A percentile compares a stretch with the other conserved stretches of the same genome.
Evolutionary conservation across 1,140 invertebrate species (phyloP).

Genomic region (Acromyrmex echinatior): DNA sequence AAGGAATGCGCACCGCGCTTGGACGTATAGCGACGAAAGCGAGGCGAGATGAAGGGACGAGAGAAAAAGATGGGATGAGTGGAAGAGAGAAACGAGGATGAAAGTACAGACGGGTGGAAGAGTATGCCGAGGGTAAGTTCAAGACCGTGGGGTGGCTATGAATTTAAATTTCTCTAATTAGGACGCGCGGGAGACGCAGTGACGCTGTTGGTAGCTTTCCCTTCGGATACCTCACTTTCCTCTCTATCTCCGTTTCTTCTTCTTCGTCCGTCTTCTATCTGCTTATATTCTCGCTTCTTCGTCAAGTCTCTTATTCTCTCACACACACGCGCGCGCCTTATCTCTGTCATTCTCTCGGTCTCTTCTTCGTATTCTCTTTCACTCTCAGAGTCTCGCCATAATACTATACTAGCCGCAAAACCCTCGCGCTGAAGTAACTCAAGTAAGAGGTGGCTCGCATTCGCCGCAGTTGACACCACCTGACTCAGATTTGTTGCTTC

Average conservation of each 20-base stretch:
- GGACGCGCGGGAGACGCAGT: constrained; percentile 80
- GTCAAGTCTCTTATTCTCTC: constrained; percentile 74
- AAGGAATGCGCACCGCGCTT: constrained; percentile 77
- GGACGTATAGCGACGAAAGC: constrained; percentile 77
- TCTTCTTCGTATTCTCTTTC: constrained; percentile 48
- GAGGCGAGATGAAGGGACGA: constrained; percentile 24
- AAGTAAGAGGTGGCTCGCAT: constrained; percentile 81
- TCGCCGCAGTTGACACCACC: constrained; percentile 84
- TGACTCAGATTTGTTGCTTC: constrained; percentile 87
- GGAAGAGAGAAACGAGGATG: constrained; percentile 54
- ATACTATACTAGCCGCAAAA: constrained; percentile 75
- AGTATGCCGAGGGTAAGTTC: constrained; percentile 70
- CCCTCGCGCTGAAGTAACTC: constrained; percentile 79
- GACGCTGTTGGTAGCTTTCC: constrained; percentile 79
- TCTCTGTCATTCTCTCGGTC: constrained; percentile 59
- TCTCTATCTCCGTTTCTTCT: constrained; percentile 66
- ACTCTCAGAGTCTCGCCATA: constrained; percentile 59
- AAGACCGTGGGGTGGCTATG: constrained; percentile 80
- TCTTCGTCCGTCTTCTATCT: constrained; percentile 43
- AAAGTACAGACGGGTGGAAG: constrained; percentile 41
- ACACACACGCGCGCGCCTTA: constrained; percentile 62
- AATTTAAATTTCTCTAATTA: constrained; percentile 87
- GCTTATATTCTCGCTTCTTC: constrained; percentile 70
- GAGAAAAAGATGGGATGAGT: constrained; percentile 11
- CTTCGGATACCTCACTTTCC: constrained; percentile 69